These are phyloP conservation scores for Parasteatoda lunata DNA, from an alignment of 2,888 invertebrate species.

Conservation along the genomic window DNA sequence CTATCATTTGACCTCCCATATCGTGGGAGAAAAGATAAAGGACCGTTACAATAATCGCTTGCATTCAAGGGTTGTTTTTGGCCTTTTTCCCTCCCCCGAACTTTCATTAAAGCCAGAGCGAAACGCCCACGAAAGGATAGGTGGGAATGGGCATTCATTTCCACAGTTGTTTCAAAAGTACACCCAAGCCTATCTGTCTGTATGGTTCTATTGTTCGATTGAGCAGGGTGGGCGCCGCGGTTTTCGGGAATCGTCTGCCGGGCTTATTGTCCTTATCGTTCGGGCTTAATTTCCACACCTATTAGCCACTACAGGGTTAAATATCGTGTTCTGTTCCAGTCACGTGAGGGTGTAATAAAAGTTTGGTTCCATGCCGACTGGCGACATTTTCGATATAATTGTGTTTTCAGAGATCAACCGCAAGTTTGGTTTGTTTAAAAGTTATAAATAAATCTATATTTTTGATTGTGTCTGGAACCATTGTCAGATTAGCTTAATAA, in stretches of 20 bases:
- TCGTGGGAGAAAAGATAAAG: neutral
- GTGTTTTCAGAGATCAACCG: too few relatives aligned
- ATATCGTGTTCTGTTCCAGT: neutral
- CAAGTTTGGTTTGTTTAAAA: too few relatives aligned
- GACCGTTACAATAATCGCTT: conserved; percentile 3
- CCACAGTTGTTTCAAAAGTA: neutral
- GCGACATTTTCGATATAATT: neutral
- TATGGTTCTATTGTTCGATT: neutral
- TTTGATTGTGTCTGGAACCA: too few relatives aligned
- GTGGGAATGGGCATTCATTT: neutral
- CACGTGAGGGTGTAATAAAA: neutral
- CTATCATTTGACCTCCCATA: conserved; percentile 1
- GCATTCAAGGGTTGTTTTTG: neutral
- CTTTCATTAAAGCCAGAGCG: neutral
- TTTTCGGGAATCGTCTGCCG: neutral
- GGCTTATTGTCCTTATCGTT: neutral
- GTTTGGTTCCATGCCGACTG: neutral
- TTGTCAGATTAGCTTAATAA: too few relatives aligned
- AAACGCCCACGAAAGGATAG: neutral
- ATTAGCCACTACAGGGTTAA: conserved; percentile 22
- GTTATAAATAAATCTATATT: too few relatives aligned
- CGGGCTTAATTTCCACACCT: conserved; percentile 35
- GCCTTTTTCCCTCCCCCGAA: neutral
- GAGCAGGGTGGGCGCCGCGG: neutral
- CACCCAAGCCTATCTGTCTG: neutral